A percentile compares a stretch with the other conserved stretches of the same genome.
phyloP scores from a whole-genome alignment of 1,140 invertebrate species.

The Halesus radiatus region DNA sequence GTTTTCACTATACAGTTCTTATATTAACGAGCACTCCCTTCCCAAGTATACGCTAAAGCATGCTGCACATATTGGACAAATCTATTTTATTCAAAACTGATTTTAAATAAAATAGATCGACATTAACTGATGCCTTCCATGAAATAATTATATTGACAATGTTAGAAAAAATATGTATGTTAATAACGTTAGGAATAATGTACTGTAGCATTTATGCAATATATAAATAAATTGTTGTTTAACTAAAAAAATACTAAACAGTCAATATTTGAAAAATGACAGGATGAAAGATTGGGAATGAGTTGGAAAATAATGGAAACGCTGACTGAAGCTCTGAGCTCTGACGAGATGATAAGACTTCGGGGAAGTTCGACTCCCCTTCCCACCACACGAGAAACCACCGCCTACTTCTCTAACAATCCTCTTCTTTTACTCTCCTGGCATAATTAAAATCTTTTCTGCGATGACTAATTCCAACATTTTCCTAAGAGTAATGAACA shows the following conservation, averaged over 20 bases:
- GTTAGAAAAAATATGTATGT: too few species aligned
- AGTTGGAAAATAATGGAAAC: background rate
- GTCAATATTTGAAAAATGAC: background rate
- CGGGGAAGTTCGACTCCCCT: conserved; percentile 33
- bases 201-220: too few species aligned
- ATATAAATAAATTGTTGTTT: too few species aligned
- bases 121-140: too few species aligned
- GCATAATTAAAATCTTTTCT: conserved; percentile 31
- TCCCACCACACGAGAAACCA: background rate
- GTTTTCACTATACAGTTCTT: too few species aligned
- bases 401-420: background rate
- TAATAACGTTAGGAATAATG: too few species aligned
- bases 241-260: background rate
- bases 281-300: conserved; percentile 4
- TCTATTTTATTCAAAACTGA: too few species aligned
- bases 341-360: conserved; percentile 51
- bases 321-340: conserved; percentile 23
- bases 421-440: background rate
- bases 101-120: too few species aligned
- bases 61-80: too few species aligned
- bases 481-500: conserved; percentile 19
- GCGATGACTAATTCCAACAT: conserved; percentile 19
- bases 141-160: too few species aligned
- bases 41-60: too few species aligned
- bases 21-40: too few species aligned